Conservation (phyloP, 2,113 vertebrate species). For the Hemiprocne comata region DNA sequence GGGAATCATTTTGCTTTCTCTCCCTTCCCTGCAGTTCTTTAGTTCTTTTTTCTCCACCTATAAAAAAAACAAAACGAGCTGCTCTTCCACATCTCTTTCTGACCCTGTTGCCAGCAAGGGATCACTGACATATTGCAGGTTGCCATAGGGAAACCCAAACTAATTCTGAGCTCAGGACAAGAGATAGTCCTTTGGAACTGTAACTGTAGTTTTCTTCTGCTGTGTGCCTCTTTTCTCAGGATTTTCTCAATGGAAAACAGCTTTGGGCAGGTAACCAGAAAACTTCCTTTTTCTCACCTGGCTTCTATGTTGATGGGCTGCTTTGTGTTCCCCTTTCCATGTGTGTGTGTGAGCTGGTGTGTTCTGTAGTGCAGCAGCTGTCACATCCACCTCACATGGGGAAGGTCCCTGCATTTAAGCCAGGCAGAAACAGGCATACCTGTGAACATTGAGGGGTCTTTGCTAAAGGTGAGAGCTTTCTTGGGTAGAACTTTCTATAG, state of each 20-base stretch:
- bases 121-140: not conserved
- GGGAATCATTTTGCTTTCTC: not conserved
- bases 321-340: not conserved
- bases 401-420: not conserved
- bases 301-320: not conserved
- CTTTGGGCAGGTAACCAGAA: not conserved
- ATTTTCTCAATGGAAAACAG: not conserved
- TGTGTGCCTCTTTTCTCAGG: not conserved
- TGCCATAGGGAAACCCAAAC: not conserved
- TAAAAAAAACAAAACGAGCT: not conserved
- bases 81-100: not conserved
- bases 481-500: not conserved
- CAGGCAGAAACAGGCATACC: not conserved
- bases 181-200: not conserved
- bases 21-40: not conserved
- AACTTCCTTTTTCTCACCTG: not conserved
- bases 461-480: not conserved
- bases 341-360: not conserved
- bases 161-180: not conserved
- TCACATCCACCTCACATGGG: not conserved
- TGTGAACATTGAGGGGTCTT: not conserved
- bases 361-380: not conserved
- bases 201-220: not conserved
- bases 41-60: not conserved
- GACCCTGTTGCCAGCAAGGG: not conserved